Evolutionary conservation across 1,140 invertebrate species (phyloP).

Genomic region (Chironomus tepperi): DNA sequence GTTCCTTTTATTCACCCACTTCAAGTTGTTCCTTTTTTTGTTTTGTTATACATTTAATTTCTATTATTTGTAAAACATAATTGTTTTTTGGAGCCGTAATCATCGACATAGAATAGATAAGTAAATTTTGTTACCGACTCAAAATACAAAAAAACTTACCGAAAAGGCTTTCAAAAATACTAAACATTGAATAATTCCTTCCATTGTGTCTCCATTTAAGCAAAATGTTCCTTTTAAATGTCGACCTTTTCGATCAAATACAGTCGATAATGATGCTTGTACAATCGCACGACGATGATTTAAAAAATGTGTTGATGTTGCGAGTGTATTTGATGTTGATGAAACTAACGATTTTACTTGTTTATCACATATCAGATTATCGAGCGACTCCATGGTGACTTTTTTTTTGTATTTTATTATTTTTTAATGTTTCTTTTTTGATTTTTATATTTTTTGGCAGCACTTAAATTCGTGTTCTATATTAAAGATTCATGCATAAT

Average conservation of each 20-base stretch:
- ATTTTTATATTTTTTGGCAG: conserved; percentile 27
- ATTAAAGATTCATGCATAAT: not conserved
- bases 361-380: conserved; percentile 19
- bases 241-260: conserved; percentile 62
- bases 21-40: too few relatives aligned
- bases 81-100: too few relatives aligned
- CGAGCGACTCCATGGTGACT: not conserved
- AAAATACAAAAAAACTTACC: conserved; percentile 52
- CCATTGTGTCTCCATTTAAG: conserved; percentile 81
- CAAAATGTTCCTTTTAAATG: conserved; percentile 79
- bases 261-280: conserved; percentile 62
- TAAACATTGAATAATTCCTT: conserved; percentile 83
- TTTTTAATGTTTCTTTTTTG: conserved; percentile 24
- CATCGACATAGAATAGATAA: too few relatives aligned
- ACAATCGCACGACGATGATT: conserved; percentile 58
- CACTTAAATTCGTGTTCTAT: conserved; percentile 24
- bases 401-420: not conserved
- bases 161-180: conserved; percentile 86
- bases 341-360: conserved; percentile 2
- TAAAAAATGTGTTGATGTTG: not conserved
- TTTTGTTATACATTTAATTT: too few relatives aligned
- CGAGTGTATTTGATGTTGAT: not conserved
- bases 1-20: too few relatives aligned
- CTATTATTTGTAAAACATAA: not conserved
- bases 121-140: too few relatives aligned